These are phyloP conservation scores for Abramis brama DNA, from an alignment of 2,113 vertebrate species.

Conservation along the genomic window DNA sequence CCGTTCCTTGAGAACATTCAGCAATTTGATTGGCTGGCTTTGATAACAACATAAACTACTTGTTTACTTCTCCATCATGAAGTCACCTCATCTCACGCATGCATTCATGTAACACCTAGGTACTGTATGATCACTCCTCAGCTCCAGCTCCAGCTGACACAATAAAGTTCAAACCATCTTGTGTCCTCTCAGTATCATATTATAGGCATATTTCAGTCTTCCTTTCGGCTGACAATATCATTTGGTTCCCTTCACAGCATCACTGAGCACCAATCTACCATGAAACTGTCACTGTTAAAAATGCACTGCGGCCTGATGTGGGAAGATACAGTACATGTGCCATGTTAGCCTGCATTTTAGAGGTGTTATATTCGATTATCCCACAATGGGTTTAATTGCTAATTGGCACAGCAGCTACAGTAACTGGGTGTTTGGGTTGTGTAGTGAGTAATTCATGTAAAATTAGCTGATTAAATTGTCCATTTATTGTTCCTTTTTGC, in stretches of 20 bases:
- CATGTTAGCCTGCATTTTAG: background rate
- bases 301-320: conserved; percentile 16
- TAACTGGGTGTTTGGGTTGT: background rate
- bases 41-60: background rate
- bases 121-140: conserved; percentile 2
- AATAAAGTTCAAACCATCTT: conserved; percentile 34
- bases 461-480: background rate
- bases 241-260: background rate
- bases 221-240: conserved; percentile 27
- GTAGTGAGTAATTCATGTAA: background rate
- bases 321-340: background rate
- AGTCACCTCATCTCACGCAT: background rate
- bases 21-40: background rate
- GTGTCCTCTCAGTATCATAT: conserved; percentile 24
- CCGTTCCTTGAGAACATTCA: background rate
- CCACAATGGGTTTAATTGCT: conserved; percentile 8
- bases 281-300: background rate
- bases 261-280: conserved; percentile 21
- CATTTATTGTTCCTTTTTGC: background rate
- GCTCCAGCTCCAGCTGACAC: conserved; percentile 11
- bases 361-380: conserved; percentile 21
- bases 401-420: background rate
- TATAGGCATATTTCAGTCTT: conserved; percentile 16
- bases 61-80: background rate
- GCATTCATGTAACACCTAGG: conserved; percentile 24